phyloP scores from a whole-genome alignment of 2,113 vertebrate species.

The Phylloscopus whistleri region DNA sequence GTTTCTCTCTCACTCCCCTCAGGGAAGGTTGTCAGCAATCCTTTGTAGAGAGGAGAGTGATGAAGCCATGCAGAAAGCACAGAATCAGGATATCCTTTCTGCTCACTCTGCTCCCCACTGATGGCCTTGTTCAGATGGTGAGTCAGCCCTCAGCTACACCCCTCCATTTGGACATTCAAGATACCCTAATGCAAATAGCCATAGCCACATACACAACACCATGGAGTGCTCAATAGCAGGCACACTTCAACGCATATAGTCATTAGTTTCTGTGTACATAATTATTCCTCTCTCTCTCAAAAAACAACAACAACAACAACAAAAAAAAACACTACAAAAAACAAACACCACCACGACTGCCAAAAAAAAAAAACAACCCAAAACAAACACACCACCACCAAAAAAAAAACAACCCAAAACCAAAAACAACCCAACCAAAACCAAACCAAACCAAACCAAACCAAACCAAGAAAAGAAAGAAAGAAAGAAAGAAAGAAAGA shows the following conservation, averaged over 20 bases:
- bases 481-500: too few species aligned
- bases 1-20: fast-evolving
- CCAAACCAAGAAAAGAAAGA: too few species aligned
- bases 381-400: too few species aligned
- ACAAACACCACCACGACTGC: too few species aligned
- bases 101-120: not conserved
- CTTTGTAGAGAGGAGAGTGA: not conserved
- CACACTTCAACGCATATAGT: not conserved
- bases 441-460: too few species aligned
- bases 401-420: not conserved
- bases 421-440: not conserved
- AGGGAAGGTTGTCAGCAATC: not conserved
- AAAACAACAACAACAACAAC: too few species aligned
- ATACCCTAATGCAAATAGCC: slow-evolving; percentile 39
- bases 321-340: too few species aligned
- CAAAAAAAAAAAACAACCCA: not conserved
- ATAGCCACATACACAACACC: not conserved
- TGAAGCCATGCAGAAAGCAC: not conserved
- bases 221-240: not conserved
- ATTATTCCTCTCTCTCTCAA: not conserved
- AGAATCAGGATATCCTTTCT: not conserved
- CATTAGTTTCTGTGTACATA: not conserved
- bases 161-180: slow-evolving; percentile 18
- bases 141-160: not conserved
- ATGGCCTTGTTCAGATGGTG: not conserved